Base-by-base conservation (phyloP, 2,888 invertebrate species). In the Aleiodes testaceus region DNA sequence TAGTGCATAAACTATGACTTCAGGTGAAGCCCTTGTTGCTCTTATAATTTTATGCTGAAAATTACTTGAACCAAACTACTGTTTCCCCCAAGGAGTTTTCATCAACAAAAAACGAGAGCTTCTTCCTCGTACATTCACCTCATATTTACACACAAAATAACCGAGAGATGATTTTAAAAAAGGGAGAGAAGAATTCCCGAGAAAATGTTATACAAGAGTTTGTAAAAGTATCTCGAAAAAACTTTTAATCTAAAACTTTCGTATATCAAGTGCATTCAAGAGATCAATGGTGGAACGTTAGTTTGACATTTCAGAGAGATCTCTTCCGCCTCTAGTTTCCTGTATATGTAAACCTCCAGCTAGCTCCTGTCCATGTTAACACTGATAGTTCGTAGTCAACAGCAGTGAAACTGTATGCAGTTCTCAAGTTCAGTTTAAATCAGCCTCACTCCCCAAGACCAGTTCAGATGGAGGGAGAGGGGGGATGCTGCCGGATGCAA, bases 401-500 rank as follows among this genome's bases (percentile, higher is more conserved):
- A 30, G 16, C 22, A 30, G 30, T 30, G 6, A 30, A 26, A 55
- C 30, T 55, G 30, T 55, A 16, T 55, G 3, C 16, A 55, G 55
- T 55, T 55, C 6, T 26, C 30, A 30, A 30, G 55, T 3, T 5
- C 3, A 30, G 30, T n/a, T 26, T n/a, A 16, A 55, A 55, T 61
- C 61, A 18, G 61, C 44, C 36, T 42, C 18, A 42, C 42, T 42
- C 61, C 3, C 18, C 2, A n/a, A 11, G 16, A 42, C 61, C 7
- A 7, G 22, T 16, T 20, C 36, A 66, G 66, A 66, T 50, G 5
- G 26, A 26, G 26, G 5, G 26, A 26, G 26, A 26, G 26, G 5
- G 5, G 26, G 26, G 5, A 26, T 3, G 5, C 61, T 59, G 45
- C 49, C 70, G 70, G 66, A 70, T 70, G 70, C 61, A 70, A 70